Conservation (phyloP, 2,888 invertebrate species). For the Junonia oenone region DNA sequence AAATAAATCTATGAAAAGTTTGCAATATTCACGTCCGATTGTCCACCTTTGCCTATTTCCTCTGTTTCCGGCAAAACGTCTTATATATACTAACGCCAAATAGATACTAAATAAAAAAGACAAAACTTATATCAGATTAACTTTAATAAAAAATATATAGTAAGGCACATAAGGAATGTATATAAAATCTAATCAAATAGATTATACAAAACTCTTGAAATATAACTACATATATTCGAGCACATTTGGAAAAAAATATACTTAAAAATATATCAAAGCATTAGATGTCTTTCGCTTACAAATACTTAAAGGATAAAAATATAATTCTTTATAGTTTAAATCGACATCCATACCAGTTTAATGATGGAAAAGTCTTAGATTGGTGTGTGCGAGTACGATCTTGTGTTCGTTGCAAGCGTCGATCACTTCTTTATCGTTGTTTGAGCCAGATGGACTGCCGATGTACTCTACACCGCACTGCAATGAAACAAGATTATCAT, state of each 20-base stretch:
- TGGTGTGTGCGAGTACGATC: constrained; percentile 93
- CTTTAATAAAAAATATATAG: constrained; percentile 26
- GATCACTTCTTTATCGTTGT: constrained; percentile 93
- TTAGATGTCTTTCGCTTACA: background rate
- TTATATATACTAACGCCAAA: too few species aligned
- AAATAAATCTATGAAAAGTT: too few species aligned
- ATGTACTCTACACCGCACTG: constrained; percentile 97
- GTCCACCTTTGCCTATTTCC: too few species aligned
- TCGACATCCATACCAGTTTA: too few species aligned
- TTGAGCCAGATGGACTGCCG: constrained; percentile 96
- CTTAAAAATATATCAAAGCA: background rate
- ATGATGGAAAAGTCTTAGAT: constrained; percentile 95
- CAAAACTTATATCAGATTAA: background rate
- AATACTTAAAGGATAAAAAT: background rate
- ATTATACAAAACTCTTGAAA: background rate
- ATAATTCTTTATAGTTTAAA: too few species aligned
- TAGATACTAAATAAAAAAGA: background rate
- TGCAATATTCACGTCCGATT: too few species aligned
- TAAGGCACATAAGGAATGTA: constrained; percentile 7
- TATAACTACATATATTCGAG: background rate
- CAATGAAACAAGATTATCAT: constrained; percentile 15
- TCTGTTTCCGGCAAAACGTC: too few species aligned
- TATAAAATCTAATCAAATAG: background rate
- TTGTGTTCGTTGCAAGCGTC: constrained; percentile 95
- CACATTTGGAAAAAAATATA: background rate